Evolutionary conservation across 2,113 vertebrate species (phyloP).

Genomic region (Hylia prasina): DNA sequence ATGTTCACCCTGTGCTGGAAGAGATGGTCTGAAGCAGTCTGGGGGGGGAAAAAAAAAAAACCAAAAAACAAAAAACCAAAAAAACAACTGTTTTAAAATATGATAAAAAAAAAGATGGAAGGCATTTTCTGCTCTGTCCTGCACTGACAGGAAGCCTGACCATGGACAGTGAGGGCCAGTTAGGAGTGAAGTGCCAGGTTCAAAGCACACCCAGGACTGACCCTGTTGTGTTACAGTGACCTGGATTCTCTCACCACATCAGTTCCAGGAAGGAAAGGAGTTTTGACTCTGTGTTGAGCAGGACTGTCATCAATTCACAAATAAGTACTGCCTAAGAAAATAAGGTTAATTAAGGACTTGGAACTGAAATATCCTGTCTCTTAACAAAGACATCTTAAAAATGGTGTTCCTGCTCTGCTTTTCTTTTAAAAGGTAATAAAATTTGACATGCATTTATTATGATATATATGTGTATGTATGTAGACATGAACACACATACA

Average conservation of each 20-base stretch:
- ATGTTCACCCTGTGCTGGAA: not conserved
- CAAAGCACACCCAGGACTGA: rapidly evolving
- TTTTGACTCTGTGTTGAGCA: not conserved
- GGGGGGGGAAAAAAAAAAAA: not conserved
- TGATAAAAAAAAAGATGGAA: not conserved
- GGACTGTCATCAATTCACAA: not conserved
- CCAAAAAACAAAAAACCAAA: not conserved
- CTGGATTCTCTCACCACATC: not conserved
- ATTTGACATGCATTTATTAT: not conserved
- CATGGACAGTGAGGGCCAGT: not conserved
- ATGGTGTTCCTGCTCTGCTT: not conserved
- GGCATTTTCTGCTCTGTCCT: not conserved
- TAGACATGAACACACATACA: not conserved
- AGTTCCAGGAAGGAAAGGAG: not conserved
- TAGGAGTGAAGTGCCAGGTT: not conserved
- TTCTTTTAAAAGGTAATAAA: not conserved
- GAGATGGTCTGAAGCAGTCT: not conserved
- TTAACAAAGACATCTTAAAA: not conserved
- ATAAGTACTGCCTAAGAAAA: not conserved
- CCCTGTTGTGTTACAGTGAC: not conserved
- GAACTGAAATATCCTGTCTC: not conserved
- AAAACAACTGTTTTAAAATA: not conserved
- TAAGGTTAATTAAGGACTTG: not conserved
- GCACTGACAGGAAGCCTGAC: not conserved
- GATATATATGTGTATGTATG: no score